Percentiles rank a stretch among this genome's conserved stretches.
Conservation (phyloP, 1,140 invertebrate species). For the Piezodorus guildinii region DNA sequence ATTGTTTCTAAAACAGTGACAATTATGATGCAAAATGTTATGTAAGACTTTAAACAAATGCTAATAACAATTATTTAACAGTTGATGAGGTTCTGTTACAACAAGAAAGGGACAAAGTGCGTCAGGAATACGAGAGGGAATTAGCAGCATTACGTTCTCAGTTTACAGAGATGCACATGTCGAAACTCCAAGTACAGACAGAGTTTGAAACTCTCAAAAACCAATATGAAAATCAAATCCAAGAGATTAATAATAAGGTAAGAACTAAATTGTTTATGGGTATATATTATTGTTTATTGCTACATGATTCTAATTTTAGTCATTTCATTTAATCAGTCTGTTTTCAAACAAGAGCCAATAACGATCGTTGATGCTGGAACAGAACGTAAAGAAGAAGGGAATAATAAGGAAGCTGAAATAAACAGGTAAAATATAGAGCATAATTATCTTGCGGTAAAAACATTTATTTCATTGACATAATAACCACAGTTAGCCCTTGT, state of each 20-base stretch:
- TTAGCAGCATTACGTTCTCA: conserved; percentile 37
- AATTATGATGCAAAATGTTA: no score
- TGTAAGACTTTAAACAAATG: no score
- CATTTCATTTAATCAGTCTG: conserved; percentile 11
- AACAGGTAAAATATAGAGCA: not conserved
- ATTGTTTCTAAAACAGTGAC: no score
- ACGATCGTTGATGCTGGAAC: conserved; percentile 16
- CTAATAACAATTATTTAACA: not conserved
- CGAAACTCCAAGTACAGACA: conserved; percentile 37
- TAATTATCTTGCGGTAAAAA: no score
- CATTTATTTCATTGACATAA: no score
- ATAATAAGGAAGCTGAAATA: not conserved
- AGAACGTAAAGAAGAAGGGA: conserved; percentile 5
- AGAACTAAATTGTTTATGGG: not conserved
- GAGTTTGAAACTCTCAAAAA: conserved; percentile 37
- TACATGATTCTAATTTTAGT: not conserved
- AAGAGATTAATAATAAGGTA: conserved; percentile 24
- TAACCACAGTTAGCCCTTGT: no score
- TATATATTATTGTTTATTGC: not conserved
- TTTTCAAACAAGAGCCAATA: conserved; percentile 15
- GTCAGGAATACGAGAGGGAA: conserved; percentile 37
- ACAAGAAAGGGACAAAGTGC: conserved; percentile 33
- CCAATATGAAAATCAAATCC: conserved; percentile 33
- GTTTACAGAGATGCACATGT: conserved; percentile 36
- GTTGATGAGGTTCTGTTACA: conserved; percentile 25